Percentiles rank a stretch among this genome's conserved stretches.
These are phyloP conservation scores for Chlorocebus sabaeus DNA, from an alignment of 2,113 vertebrate species.

Conservation along the genomic window DNA sequence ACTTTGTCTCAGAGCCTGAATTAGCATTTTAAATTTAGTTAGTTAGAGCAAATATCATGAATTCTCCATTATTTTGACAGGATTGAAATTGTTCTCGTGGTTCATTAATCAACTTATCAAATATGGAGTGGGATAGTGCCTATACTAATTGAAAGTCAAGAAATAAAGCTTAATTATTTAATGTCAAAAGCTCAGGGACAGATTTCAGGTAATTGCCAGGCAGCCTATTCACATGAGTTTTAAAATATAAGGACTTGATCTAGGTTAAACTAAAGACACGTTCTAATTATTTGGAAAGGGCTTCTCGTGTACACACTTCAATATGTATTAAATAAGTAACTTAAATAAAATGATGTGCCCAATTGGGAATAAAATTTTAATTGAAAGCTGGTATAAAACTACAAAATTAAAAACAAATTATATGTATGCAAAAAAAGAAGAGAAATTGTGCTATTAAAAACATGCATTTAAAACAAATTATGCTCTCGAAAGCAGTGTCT, in stretches of 20 bases:
- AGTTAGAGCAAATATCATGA: conserved; percentile 64
- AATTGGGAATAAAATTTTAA: conserved; percentile 71
- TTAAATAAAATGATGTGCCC: conserved; percentile 60
- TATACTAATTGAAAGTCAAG: conserved; percentile 71
- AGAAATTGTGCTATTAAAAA: conserved; percentile 17
- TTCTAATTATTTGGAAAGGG: conserved; percentile 2
- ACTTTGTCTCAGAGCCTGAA: background rate
- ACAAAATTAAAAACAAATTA: conserved; percentile 8
- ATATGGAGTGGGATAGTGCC: conserved; percentile 40
- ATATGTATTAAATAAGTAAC: conserved; percentile 48
- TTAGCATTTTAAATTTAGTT: conserved; percentile 56
- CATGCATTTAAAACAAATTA: conserved; percentile 54
- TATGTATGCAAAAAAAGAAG: conserved; percentile 39
- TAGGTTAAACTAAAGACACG: conserved; percentile 47
- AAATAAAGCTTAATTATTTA: conserved; percentile 75
- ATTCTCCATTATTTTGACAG: conserved; percentile 69
- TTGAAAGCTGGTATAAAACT: conserved; percentile 51
- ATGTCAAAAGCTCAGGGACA: conserved; percentile 67
- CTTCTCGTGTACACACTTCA: background rate
- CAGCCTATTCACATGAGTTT: conserved; percentile 56
- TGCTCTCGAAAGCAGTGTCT: background rate
- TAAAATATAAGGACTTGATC: conserved; percentile 52
- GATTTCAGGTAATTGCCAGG: conserved; percentile 50
- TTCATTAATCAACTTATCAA: conserved; percentile 66
- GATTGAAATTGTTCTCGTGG: conserved; percentile 59